phyloP scores from a whole-genome alignment of 2,113 vertebrate species.

The Spea bombifrons region DNA sequence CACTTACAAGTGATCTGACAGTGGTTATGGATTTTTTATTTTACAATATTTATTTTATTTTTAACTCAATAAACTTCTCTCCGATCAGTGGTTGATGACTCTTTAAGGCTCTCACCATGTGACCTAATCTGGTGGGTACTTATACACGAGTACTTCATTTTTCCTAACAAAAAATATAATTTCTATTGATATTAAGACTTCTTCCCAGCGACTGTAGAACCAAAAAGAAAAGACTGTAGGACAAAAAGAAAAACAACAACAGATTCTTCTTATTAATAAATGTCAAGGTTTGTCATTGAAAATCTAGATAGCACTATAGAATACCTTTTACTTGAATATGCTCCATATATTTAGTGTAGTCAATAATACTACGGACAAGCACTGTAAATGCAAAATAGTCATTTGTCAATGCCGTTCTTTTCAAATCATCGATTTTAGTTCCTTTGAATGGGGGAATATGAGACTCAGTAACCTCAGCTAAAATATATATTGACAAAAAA shows the following conservation, averaged over 20 bases:
- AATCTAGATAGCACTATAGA: not conserved
- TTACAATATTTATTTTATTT: no score
- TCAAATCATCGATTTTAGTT: not conserved
- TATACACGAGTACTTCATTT: no score
- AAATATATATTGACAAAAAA: not conserved
- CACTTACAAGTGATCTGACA: no score
- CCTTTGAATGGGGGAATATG: not conserved
- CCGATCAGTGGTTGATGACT: no score
- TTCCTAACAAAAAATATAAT: no score
- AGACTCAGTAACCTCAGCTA: not conserved
- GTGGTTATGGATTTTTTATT: no score
- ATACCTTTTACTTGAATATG: not conserved
- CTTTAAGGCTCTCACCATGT: no score
- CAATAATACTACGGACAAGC: not conserved
- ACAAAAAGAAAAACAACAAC: not conserved
- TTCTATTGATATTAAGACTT: not conserved
- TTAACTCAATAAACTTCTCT: no score
- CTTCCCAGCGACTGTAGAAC: not conserved
- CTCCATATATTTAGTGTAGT: not conserved
- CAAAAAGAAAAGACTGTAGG: not conserved
- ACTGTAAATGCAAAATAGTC: slow-evolving; percentile 1
- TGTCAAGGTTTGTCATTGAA: not conserved
- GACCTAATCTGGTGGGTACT: no score
- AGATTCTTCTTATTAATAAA: not conserved
- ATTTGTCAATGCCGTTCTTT: not conserved